Percentiles rank a stretch among this genome's conserved stretches.
These are phyloP conservation scores for Nycticebus coucang DNA, from an alignment of 2,113 vertebrate genomes.

Conservation along the genomic window DNA sequence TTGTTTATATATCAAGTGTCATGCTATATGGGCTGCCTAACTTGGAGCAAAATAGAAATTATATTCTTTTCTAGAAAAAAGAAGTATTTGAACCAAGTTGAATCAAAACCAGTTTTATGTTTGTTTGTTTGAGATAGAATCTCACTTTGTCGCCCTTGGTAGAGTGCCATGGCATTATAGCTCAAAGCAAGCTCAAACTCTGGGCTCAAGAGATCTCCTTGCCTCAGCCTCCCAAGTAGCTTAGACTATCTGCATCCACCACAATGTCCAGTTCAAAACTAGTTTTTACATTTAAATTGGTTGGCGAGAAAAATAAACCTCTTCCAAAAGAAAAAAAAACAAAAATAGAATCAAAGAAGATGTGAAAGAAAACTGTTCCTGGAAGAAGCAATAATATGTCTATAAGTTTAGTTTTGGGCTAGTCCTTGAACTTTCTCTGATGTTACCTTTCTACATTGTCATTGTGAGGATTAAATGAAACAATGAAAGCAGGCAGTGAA, in stretches of 20 bases:
- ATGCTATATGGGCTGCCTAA: neutral
- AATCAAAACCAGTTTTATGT: constrained; percentile 7
- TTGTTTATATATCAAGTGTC: neutral
- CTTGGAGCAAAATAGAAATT: neutral
- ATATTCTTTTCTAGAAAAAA: neutral
- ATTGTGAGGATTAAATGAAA: neutral
- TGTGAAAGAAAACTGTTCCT: neutral
- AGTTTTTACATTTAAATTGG: constrained; percentile 31
- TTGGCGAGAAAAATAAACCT: neutral
- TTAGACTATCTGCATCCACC: no score
- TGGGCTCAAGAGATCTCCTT: no score
- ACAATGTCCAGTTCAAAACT: neutral
- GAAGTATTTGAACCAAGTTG: neutral
- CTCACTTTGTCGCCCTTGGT: no score
- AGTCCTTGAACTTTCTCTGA: neutral
- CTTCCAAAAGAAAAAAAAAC: neutral
- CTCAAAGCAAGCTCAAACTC: no score
- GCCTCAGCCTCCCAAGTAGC: no score
- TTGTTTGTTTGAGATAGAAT: no score
- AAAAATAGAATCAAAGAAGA: neutral
- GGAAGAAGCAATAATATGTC: neutral
- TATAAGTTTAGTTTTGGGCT: neutral
- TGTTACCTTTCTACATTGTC: neutral
- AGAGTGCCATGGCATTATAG: no score
- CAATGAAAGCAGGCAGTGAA: neutral